These are phyloP conservation scores for Chouioia cunea DNA, from an alignment of 2,888 invertebrate genomes.

Conservation along the genomic window DNA sequence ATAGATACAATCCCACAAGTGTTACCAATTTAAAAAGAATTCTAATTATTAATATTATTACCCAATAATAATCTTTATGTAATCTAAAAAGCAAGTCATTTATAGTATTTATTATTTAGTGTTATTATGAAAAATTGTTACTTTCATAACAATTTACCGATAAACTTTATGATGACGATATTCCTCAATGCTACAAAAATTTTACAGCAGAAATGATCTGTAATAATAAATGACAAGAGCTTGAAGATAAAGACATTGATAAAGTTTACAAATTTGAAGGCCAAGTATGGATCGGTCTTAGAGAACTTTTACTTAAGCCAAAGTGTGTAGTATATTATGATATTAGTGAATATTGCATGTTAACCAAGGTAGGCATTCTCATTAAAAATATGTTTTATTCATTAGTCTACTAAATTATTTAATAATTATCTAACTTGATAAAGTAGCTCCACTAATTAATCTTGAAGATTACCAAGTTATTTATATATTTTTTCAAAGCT, in stretches of 20 bases:
- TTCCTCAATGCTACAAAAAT: slow-evolving; percentile 10
- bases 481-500: slow-evolving; percentile 71
- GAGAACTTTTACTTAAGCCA: slow-evolving; percentile 80
- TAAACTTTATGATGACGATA: too few relatives aligned
- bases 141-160: too few relatives aligned
- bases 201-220: slow-evolving; percentile 58
- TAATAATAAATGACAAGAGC: slow-evolving; percentile 74
- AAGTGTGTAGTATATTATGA: slow-evolving; percentile 77
- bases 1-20: slow-evolving; percentile 5
- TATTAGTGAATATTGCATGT: slow-evolving; percentile 80
- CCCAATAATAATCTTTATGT: too few relatives aligned
- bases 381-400: too few relatives aligned
- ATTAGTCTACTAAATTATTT: slow-evolving; percentile 11
- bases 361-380: slow-evolving; percentile 73
- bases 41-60: too few relatives aligned
- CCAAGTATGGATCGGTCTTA: slow-evolving; percentile 86
- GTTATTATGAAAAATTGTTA: too few relatives aligned
- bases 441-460: slow-evolving; percentile 84
- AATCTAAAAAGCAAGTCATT: too few relatives aligned
- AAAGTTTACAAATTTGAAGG: slow-evolving; percentile 79
- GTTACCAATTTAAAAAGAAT: neutral
- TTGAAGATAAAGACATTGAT: slow-evolving; percentile 68
- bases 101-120: too few relatives aligned
- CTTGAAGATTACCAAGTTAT: slow-evolving; percentile 82
- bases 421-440: slow-evolving; percentile 75